These are phyloP conservation scores for Adelosebastes latens DNA, from an alignment of 2,797 vertebrate species.

Conservation along the genomic window DNA sequence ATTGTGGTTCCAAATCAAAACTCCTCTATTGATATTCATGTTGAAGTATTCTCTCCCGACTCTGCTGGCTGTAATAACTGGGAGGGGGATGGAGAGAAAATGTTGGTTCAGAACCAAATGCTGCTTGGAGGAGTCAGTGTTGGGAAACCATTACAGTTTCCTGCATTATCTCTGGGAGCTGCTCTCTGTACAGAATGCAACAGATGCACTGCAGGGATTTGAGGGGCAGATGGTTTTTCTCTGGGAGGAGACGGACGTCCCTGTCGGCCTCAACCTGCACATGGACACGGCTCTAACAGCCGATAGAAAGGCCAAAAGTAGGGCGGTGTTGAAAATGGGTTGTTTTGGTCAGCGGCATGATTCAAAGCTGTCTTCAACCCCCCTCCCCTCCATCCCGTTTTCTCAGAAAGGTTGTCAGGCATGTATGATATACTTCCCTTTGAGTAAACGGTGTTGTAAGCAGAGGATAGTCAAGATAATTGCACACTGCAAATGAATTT, in stretches of 20 bases:
- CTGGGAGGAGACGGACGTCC: slow-evolving; percentile 40
- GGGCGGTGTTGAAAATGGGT: slow-evolving; percentile 8
- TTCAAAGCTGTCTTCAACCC: not conserved
- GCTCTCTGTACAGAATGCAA: slow-evolving; percentile 11
- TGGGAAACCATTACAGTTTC: not conserved
- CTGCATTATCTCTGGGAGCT: slow-evolving; percentile 10
- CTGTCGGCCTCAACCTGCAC: slow-evolving; percentile 25
- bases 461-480: slow-evolving; percentile 50
- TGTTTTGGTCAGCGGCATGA: slow-evolving; percentile 5
- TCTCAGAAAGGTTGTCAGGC: not conserved
- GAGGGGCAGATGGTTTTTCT: slow-evolving; percentile 54
- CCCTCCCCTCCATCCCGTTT: not conserved
- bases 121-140: not conserved
- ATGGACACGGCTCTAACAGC: not conserved
- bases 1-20: slow-evolving; percentile 36
- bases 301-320: slow-evolving; percentile 1
- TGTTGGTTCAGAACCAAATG: not conserved
- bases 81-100: not conserved
- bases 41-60: slow-evolving; percentile 1
- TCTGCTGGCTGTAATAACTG: not conserved
- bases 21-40: slow-evolving; percentile 31
- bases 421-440: slow-evolving; percentile 15
- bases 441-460: slow-evolving; percentile 31
- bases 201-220: slow-evolving; percentile 63
- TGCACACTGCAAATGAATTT: slow-evolving; percentile 45